phyloP scores from a whole-genome alignment of 2,888 invertebrate genomes.

The Cistogaster globosa region DNA sequence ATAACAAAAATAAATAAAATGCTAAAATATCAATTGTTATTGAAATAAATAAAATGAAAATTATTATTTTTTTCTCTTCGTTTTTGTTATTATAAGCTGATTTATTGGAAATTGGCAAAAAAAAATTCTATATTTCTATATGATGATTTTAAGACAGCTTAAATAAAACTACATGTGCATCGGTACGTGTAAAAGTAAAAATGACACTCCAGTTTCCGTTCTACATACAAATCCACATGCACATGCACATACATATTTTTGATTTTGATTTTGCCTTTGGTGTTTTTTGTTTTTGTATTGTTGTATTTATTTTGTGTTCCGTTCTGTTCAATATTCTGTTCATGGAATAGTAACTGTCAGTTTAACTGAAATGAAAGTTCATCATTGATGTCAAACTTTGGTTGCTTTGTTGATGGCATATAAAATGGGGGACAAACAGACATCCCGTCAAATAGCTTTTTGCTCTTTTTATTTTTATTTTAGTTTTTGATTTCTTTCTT shows the following conservation, averaged over 20 bases:
- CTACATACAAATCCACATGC: neutral
- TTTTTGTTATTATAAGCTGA: conserved; percentile 43
- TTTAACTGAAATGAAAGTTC: conserved; percentile 67
- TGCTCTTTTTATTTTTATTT: conserved; percentile 40
- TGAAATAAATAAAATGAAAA: conserved; percentile 17
- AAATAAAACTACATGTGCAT: neutral
- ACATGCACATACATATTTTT: too few species aligned
- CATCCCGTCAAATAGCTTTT: conserved; percentile 50
- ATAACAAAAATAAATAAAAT: conserved; percentile 2
- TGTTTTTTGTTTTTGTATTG: conserved; percentile 2
- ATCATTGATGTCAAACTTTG: conserved; percentile 67
- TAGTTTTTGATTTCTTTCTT: conserved; percentile 14
- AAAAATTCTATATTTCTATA: conserved; percentile 6
- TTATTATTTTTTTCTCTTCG: conserved; percentile 1
- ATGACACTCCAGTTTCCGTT: neutral
- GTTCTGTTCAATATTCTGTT: conserved; percentile 22
- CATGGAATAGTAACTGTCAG: conserved; percentile 59
- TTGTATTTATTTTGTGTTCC: conserved; percentile 6
- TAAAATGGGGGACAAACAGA: conserved; percentile 36
- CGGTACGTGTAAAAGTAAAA: neutral
- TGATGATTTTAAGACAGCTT: conserved; percentile 12
- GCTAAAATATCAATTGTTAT: neutral
- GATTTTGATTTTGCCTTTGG: neutral
- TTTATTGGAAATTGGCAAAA: conserved; percentile 32
- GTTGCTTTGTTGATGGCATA: conserved; percentile 66